These are phyloP conservation scores for Beris morrisii DNA, from an alignment of 2,888 invertebrate genomes.

Conservation along the genomic window DNA sequence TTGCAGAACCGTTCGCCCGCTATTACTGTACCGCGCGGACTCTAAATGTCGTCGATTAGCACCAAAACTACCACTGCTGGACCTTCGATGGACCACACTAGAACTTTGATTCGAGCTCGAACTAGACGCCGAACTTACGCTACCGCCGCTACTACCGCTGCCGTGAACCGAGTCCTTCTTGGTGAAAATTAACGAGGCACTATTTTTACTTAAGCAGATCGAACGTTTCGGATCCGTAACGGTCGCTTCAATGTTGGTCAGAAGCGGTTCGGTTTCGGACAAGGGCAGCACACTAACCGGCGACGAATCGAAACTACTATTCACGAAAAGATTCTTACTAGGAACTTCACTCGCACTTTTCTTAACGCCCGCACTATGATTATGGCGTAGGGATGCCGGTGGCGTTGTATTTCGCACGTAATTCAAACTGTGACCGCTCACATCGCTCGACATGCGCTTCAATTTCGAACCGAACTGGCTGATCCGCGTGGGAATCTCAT, in stretches of 20 bases:
- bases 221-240: conserved; percentile 50
- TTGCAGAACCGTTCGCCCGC: conserved; percentile 39
- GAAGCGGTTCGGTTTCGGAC: conserved; percentile 53
- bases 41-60: conserved; percentile 35
- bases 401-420: conserved; percentile 2
- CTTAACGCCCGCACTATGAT: not conserved
- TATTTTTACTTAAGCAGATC: conserved; percentile 52
- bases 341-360: conserved; percentile 16
- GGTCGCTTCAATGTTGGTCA: conserved; percentile 50
- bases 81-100: not conserved
- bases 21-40: conserved; percentile 11
- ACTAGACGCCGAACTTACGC: conserved; percentile 13
- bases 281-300: conserved; percentile 44
- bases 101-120: not conserved
- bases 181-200: conserved; percentile 54
- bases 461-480: conserved; percentile 28
- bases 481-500: not conserved
- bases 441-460: conserved; percentile 33
- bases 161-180: conserved; percentile 47
- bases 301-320: conserved; percentile 16
- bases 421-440: conserved; percentile 16
- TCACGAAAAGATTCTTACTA: conserved; percentile 31
- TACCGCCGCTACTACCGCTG: conserved; percentile 23
- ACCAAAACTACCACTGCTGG: conserved; percentile 38
- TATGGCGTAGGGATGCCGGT: not conserved